Evolutionary conservation across 1,140 invertebrate genomes (phyloP).

Genomic region (Laupala kohalensis): DNA sequence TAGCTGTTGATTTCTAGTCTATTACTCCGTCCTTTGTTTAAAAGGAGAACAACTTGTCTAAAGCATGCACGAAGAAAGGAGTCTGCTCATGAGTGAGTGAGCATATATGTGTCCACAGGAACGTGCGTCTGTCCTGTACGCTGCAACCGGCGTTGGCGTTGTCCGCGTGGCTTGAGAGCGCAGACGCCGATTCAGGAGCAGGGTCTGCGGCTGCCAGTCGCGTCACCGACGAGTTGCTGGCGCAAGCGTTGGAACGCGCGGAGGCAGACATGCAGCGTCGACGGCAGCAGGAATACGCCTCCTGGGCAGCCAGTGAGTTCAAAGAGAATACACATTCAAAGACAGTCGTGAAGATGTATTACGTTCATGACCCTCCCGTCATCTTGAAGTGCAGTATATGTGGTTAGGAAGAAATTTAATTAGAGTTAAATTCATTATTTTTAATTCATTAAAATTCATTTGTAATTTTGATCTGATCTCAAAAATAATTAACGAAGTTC

Average conservation of each 20-base stretch:
- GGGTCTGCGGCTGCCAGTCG: not conserved
- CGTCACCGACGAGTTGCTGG: conserved; percentile 33
- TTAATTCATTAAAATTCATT: not conserved
- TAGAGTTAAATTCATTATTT: not conserved
- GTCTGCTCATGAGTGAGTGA: too few species aligned
- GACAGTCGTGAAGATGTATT: too few species aligned
- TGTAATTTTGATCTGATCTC: not conserved
- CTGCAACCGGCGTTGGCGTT: conserved; percentile 51
- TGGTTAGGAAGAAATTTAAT: not conserved
- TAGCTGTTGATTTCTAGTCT: too few species aligned
- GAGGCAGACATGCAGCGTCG: conserved; percentile 55
- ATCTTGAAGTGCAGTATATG: too few species aligned
- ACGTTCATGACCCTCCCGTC: too few species aligned
- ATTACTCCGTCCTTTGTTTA: too few species aligned
- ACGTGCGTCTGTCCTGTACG: conserved; percentile 62
- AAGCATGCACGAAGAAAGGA: too few species aligned
- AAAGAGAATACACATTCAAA: too few species aligned
- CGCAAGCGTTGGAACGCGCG: conserved; percentile 55
- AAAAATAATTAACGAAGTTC: too few species aligned
- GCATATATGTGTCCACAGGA: too few species aligned
- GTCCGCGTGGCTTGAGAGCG: conserved; percentile 35
- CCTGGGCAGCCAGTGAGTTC: conserved; percentile 51
- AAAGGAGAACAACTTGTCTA: too few species aligned
- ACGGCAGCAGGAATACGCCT: conserved; percentile 60
- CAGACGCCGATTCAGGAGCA: too few species aligned